Percentiles rank a stretch among this genome's conserved stretches.
Conservation (phyloP, 2,797 vertebrate species). For the Ptychadena robeensis region DNA sequence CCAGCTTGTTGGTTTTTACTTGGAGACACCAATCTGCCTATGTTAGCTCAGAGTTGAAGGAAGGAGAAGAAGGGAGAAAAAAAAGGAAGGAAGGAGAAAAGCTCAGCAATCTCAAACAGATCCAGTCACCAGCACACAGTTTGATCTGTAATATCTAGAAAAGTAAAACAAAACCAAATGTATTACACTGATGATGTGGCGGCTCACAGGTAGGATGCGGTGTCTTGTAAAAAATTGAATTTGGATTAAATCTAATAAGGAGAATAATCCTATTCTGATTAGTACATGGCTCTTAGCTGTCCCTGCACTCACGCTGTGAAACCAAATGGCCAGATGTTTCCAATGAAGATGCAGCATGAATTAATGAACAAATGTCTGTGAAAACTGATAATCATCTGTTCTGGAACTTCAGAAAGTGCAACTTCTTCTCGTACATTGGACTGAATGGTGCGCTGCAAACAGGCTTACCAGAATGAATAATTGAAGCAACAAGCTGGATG, state of each 20-base stretch:
- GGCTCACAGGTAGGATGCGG: background rate
- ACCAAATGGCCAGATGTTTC: conserved; percentile 40
- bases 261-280: conserved; percentile 40
- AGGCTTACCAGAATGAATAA: conserved; percentile 3
- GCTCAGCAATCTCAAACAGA: background rate
- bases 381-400: conserved; percentile 26
- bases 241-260: conserved; percentile 23
- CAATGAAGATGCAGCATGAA: conserved; percentile 36
- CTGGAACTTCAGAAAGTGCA: background rate
- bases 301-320: conserved; percentile 39
- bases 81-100: too few species aligned
- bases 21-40: too few species aligned
- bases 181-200: background rate
- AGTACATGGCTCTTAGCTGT: conserved; percentile 30
- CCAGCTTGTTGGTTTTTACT: too few species aligned
- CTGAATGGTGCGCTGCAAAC: background rate
- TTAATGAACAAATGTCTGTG: conserved; percentile 31
- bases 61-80: too few species aligned
- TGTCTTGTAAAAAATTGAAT: conserved; percentile 9
- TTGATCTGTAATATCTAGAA: background rate
- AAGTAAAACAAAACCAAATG: background rate
- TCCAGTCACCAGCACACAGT: background rate
- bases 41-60: too few species aligned
- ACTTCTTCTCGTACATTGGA: background rate
- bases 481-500: conserved; percentile 24